Evolutionary conservation across 2,797 vertebrate species (phyloP).

Genomic region (Hafferia zeledoni): DNA sequence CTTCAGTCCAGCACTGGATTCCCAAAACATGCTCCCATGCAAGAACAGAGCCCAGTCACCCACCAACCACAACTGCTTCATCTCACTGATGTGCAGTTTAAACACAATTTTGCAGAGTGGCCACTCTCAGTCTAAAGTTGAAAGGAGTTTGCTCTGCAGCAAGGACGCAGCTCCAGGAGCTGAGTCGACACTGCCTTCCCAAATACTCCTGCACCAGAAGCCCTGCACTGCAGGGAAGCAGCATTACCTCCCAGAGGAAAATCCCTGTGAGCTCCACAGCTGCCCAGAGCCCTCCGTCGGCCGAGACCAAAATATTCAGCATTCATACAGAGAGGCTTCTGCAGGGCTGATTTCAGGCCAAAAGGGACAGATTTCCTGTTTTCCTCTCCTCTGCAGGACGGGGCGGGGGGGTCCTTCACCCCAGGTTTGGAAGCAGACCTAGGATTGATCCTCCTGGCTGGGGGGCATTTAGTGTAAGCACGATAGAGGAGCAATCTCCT

Average conservation of each 20-base stretch:
- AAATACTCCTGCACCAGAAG: slow-evolving; percentile 62
- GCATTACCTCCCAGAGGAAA: slow-evolving; percentile 64
- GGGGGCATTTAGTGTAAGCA: slow-evolving; percentile 32
- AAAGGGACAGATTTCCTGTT: slow-evolving; percentile 66
- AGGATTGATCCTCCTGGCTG: slow-evolving; percentile 36
- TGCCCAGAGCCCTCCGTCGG: slow-evolving; percentile 63
- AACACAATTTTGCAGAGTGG: not conserved
- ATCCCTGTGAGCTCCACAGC: slow-evolving; percentile 65
- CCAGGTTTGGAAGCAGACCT: slow-evolving; percentile 41
- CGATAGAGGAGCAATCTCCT: slow-evolving; percentile 18
- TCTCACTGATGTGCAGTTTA: not conserved
- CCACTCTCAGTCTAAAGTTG: slow-evolving; percentile 41
- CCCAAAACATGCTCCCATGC: not conserved
- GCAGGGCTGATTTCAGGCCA: slow-evolving; percentile 60
- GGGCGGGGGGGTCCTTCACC: slow-evolving; percentile 7
- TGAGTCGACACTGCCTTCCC: slow-evolving; percentile 29
- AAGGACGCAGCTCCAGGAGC: slow-evolving; percentile 18
- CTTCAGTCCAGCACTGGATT: not conserved
- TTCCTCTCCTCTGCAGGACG: slow-evolving; percentile 41
- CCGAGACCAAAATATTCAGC: slow-evolving; percentile 53
- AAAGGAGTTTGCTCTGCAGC: slow-evolving; percentile 54
- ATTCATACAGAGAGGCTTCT: slow-evolving; percentile 50
- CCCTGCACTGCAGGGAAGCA: slow-evolving; percentile 66
- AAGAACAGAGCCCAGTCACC: not conserved
- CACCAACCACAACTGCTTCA: not conserved